phyloP scores from a whole-genome alignment of 30 jellyfish, hydroid and myxozoan species.

The Aurelia sp. region DNA sequence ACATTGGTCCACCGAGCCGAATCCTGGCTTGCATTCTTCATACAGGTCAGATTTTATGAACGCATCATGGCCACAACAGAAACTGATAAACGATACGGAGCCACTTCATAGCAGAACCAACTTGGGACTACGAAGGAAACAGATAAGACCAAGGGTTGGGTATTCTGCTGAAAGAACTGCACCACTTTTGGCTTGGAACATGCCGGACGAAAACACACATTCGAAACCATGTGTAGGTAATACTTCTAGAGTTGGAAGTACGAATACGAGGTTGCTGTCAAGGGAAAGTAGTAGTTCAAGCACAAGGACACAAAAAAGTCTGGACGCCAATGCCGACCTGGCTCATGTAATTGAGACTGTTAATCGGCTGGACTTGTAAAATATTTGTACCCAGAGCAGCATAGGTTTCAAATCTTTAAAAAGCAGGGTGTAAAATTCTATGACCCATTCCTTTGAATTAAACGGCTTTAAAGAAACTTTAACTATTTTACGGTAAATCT shows the following conservation, averaged over 20 bases:
- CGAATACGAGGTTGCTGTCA: slow-evolving; percentile 3
- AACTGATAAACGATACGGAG: slow-evolving; percentile 48
- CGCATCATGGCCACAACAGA: slow-evolving; percentile 45
- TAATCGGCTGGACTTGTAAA: slow-evolving; percentile 40
- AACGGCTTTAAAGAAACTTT: no score
- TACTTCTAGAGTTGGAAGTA: slow-evolving; percentile 11
- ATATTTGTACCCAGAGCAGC: no score
- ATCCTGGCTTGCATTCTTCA: slow-evolving; percentile 26
- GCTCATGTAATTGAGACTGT: slow-evolving; percentile 58
- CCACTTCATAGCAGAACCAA: slow-evolving; percentile 76
- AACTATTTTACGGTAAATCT: no score
- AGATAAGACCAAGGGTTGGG: neutral
- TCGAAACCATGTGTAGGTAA: slow-evolving; percentile 84
- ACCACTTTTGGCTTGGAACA: slow-evolving; percentile 89
- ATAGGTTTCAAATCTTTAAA: no score
- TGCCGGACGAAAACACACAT: slow-evolving; percentile 43
- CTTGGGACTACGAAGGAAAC: slow-evolving; percentile 56
- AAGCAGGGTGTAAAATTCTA: no score
- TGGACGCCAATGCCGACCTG: neutral
- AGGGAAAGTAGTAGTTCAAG: slow-evolving; percentile 11
- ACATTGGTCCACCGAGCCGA: slow-evolving; percentile 73
- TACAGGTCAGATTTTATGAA: slow-evolving; percentile 26
- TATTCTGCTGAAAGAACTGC: slow-evolving; percentile 35
- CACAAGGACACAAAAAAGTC: slow-evolving; percentile 11
- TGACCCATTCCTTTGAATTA: no score